These are phyloP conservation scores for Pygocentrus nattereri DNA, from an alignment of 2,797 vertebrate genomes.

Conservation along the genomic window DNA sequence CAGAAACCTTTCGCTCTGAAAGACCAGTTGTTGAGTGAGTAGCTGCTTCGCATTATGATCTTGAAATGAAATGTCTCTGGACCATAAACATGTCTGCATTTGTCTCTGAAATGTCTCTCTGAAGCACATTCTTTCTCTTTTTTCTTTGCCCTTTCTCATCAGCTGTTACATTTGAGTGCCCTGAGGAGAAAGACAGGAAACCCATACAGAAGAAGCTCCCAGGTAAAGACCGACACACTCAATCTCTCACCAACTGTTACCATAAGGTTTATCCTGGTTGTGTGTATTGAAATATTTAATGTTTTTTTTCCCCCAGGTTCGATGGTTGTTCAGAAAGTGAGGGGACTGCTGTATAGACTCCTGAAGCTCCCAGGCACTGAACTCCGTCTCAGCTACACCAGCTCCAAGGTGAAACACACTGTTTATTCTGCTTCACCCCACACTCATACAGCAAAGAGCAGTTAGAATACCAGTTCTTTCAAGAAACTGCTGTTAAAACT, in stretches of 20 bases:
- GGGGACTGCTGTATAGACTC: constrained; percentile 87
- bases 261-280: background rate
- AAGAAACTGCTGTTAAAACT: too few relatives aligned
- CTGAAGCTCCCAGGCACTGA: constrained; percentile 86
- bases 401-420: constrained; percentile 82
- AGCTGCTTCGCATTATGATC: background rate
- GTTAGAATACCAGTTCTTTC: too few relatives aligned
- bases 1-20: constrained; percentile 83
- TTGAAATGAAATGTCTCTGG: too few relatives aligned
- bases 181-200: constrained; percentile 78
- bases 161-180: constrained; percentile 90
- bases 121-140: background rate
- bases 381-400: constrained; percentile 86
- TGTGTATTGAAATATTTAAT: background rate
- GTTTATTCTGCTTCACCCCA: background rate
- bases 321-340: constrained; percentile 93
- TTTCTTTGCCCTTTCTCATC: constrained; percentile 35
- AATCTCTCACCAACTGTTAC: background rate
- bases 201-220: constrained; percentile 89
- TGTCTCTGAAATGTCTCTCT: background rate
- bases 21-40: constrained; percentile 91
- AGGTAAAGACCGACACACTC: constrained; percentile 74
- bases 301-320: constrained; percentile 75
- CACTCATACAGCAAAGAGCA: too few relatives aligned
- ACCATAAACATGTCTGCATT: too few relatives aligned